Evolutionary conservation across 2,797 vertebrate genomes (phyloP).

Genomic region (Gallinago stenura): DNA sequence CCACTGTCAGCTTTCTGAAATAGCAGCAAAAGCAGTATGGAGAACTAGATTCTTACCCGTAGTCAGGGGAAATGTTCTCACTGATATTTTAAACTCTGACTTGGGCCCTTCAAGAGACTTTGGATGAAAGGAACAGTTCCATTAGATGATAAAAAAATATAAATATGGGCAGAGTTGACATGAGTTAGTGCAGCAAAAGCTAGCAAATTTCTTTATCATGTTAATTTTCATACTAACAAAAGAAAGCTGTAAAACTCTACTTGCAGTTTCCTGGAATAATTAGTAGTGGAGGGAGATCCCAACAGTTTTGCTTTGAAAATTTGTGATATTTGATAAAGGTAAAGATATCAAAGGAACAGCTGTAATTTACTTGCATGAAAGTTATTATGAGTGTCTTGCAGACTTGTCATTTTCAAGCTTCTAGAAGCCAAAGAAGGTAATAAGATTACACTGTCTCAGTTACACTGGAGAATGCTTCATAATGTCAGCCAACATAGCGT

Average conservation of each 20-base stretch:
- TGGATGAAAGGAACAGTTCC: neutral
- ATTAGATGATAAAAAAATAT: neutral
- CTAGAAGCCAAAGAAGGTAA: neutral
- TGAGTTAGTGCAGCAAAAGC: neutral
- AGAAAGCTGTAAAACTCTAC: neutral
- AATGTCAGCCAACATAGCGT: neutral
- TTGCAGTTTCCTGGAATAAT: neutral
- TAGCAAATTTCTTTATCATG: neutral
- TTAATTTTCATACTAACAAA: neutral
- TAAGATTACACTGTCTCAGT: neutral
- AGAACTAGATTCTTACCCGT: neutral
- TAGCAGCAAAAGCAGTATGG: neutral
- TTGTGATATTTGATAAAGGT: neutral
- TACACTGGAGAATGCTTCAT: neutral
- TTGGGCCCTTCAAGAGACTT: neutral
- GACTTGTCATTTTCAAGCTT: neutral
- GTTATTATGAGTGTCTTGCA: neutral
- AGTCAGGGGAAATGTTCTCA: neutral
- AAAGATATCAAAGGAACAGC: neutral
- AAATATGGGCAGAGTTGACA: neutral
- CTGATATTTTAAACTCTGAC: neutral
- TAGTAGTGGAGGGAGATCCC: neutral
- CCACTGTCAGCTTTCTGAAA: neutral
- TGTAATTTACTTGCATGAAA: neutral
- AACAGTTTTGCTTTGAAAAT: neutral